Evolutionary conservation across 2,797 vertebrate species (phyloP).

Genomic region (Arctocebus calabarensis): DNA sequence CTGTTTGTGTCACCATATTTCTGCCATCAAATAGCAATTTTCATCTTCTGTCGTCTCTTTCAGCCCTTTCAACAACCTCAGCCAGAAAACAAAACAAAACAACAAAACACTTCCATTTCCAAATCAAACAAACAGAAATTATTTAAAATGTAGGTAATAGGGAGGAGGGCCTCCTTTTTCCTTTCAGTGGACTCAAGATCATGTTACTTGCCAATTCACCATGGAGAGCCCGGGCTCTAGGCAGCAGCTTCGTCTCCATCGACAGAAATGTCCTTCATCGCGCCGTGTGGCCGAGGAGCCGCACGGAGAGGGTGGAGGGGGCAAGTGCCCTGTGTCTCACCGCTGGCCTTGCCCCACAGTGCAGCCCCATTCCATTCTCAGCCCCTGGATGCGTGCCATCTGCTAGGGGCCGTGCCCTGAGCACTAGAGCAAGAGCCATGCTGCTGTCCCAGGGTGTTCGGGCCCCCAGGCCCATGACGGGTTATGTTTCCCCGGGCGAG

Average conservation of each 20-base stretch:
- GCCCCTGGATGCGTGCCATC: rapidly evolving
- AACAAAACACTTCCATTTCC: not conserved
- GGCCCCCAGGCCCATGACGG: rapidly evolving
- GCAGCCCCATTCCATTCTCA: rapidly evolving
- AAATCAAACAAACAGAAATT: not conserved
- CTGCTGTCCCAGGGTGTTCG: no score
- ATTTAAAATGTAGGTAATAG: not conserved
- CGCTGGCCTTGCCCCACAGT: rapidly evolving
- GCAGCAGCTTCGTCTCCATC: not conserved
- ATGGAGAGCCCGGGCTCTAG: rapidly evolving
- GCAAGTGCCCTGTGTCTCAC: not conserved
- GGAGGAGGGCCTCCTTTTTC: not conserved
- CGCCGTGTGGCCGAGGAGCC: rapidly evolving
- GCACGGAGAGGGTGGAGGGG: not conserved
- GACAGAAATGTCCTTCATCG: rapidly evolving
- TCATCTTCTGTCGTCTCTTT: not conserved
- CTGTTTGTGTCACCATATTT: rapidly evolving
- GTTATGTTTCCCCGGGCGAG: not conserved
- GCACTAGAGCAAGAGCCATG: rapidly evolving
- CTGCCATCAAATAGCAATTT: rapidly evolving
- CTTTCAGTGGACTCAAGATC: not conserved
- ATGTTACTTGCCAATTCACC: rapidly evolving
- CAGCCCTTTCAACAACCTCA: not conserved
- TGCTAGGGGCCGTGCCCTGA: rapidly evolving
- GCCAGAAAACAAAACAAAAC: not conserved